A percentile compares a stretch with the other conserved stretches of the same genome.
These are phyloP conservation scores for Trissolcus japonicus DNA, from an alignment of 2,888 invertebrate species.

Conservation along the genomic window DNA sequence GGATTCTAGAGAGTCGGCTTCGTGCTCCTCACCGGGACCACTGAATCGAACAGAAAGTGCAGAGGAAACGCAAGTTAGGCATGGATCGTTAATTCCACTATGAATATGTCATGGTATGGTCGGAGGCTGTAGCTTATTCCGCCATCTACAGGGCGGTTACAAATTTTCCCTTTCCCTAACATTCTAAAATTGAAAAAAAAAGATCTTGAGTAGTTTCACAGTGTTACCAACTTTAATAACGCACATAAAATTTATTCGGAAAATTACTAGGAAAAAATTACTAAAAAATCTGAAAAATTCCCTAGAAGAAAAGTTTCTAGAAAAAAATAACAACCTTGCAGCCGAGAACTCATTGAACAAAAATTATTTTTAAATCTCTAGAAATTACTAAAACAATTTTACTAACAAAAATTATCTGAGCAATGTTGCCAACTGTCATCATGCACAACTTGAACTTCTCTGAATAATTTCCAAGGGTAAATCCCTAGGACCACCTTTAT, in stretches of 20 bases:
- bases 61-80: constrained; percentile 61
- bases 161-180: constrained; percentile 11
- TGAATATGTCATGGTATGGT: constrained; percentile 66
- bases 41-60: constrained; percentile 35
- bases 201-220: background rate
- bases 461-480: too few relatives aligned
- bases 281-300: background rate
- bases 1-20: constrained; percentile 52
- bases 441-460: too few relatives aligned
- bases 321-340: too few relatives aligned
- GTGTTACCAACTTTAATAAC: background rate
- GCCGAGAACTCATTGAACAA: too few relatives aligned
- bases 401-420: too few relatives aligned
- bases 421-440: too few relatives aligned
- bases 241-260: background rate
- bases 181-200: constrained; percentile 12
- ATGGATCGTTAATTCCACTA: constrained; percentile 70
- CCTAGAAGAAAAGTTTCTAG: too few relatives aligned
- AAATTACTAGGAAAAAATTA: too few relatives aligned
- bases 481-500: too few relatives aligned
- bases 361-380: too few relatives aligned
- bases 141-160: constrained; percentile 12
- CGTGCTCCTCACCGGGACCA: constrained; percentile 34
- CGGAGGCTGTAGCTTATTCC: constrained; percentile 47
- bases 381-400: too few relatives aligned